Evolutionary conservation across 2,113 vertebrate genomes (phyloP), one percentile per base, ranked within the genome.

Genomic region (Tor tambroides): DNA sequence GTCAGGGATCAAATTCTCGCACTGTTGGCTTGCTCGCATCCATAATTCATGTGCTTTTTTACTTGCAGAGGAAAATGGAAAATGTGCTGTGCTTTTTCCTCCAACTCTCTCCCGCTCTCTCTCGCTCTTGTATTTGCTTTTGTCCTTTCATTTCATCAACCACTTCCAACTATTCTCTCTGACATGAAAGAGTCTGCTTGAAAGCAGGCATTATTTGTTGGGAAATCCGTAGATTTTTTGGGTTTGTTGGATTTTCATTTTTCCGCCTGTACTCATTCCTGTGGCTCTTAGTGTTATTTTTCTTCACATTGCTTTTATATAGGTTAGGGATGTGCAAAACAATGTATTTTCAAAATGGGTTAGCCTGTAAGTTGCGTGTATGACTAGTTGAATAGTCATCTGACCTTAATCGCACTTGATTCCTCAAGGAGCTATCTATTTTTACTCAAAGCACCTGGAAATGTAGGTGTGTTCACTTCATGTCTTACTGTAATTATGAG

Each of bases 1-100:
- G 87, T 90, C 84, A 86, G 89, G 87, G 89, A 90, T 90, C 89
- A 90, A 88, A 88, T 90, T 90, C 89, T 90, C 74, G 77, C 81
- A 78, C 89, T 86, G 84, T 86, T 86, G 86, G 89, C 87, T 84
- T 65, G 67, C 87, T 84, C 49, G 32, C 89, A 90, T 90, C 89
- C 86, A 90, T 90, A 88, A 90, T 90, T 88, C 84, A 90, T 90
- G 65, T 86, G 86, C 84, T 84, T 90, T 90, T 87, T 88, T 61
- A 88, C 87, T 88, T 75, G 80, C 85, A 80, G 87, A 86, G 84
- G 88, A 86, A 89, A 87, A 87, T 88, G 86, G 88, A 89, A 89
- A 89, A 87, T 87, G 83, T 86, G 88, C 83, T 86, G 86, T 43
- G 87, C 86, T 87, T 85, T 81, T 87, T 69, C 65, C 63, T 71